Percentiles rank a stretch among this genome's conserved stretches.
Evolutionary conservation across 2,888 invertebrate genomes (phyloP).

Genomic region (Teleogryllus oceanicus): DNA sequence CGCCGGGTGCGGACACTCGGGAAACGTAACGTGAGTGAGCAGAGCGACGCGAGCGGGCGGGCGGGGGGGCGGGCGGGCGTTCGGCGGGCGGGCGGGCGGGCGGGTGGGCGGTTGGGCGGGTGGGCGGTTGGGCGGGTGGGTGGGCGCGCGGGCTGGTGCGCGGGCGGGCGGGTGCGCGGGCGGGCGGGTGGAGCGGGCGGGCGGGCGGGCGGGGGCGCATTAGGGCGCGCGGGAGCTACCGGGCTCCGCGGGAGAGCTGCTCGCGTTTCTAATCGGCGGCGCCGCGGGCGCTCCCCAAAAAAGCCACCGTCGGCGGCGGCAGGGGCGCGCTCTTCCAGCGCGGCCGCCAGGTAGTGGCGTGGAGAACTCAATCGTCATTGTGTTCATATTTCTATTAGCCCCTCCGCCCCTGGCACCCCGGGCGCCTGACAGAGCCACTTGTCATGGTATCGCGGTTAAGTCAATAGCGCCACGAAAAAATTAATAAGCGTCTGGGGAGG

Average conservation of each 20-base stretch:
- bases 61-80: neutral
- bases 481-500: neutral
- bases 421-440: neutral
- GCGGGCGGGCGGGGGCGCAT: neutral
- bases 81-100: neutral
- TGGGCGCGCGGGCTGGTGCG: neutral
- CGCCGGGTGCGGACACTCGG: no score
- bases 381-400: neutral
- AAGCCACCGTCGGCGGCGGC: neutral
- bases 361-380: constrained; percentile 18
- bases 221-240: neutral
- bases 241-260: neutral
- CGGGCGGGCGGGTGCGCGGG: no score
- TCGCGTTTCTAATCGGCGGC: neutral
- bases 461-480: neutral
- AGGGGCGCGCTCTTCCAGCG: neutral
- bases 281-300: neutral
- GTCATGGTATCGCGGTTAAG: constrained; percentile 6
- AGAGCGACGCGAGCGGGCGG: neutral
- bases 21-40: no score
- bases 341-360: neutral
- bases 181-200: neutral
- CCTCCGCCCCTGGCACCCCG: neutral
- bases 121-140: no score
- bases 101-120: neutral